Conservation (phyloP, 2,113 vertebrate genomes). For the Erythrolamprus reginae region DNA sequence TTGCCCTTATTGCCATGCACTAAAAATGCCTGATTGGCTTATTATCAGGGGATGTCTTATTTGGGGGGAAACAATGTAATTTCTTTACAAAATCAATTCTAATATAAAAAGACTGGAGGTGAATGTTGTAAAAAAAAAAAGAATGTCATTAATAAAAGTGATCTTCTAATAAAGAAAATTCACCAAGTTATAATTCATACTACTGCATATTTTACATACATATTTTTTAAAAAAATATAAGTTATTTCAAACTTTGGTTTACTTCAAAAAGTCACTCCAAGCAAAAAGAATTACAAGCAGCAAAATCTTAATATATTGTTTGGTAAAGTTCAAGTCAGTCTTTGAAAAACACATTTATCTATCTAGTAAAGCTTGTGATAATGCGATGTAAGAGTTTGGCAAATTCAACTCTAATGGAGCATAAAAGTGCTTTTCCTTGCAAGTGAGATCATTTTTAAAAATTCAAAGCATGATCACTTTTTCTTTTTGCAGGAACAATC, state of each 20-base stretch:
- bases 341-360: conserved; percentile 74
- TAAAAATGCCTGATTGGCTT: too few relatives aligned
- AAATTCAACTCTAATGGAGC: conserved; percentile 83
- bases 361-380: conserved; percentile 79
- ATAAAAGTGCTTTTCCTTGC: conserved; percentile 84
- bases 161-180: neutral
- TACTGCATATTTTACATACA: conserved; percentile 25
- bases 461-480: conserved; percentile 83
- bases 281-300: conserved; percentile 56
- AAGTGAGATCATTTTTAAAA: conserved; percentile 85
- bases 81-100: conserved; percentile 34
- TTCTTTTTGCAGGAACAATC: conserved; percentile 77
- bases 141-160: conserved; percentile 24
- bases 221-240: conserved; percentile 22
- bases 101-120: conserved; percentile 22
- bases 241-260: conserved; percentile 36
- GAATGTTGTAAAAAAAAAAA: conserved; percentile 38
- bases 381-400: conserved; percentile 78
- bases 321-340: conserved; percentile 78
- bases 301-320: conserved; percentile 78
- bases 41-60: too few relatives aligned
- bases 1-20: too few relatives aligned
- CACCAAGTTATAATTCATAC: conserved; percentile 23
- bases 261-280: conserved; percentile 52
- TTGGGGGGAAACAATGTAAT: too few relatives aligned